Conservation (phyloP, 2,797 vertebrate genomes). For the Myotis daubentonii region DNA sequence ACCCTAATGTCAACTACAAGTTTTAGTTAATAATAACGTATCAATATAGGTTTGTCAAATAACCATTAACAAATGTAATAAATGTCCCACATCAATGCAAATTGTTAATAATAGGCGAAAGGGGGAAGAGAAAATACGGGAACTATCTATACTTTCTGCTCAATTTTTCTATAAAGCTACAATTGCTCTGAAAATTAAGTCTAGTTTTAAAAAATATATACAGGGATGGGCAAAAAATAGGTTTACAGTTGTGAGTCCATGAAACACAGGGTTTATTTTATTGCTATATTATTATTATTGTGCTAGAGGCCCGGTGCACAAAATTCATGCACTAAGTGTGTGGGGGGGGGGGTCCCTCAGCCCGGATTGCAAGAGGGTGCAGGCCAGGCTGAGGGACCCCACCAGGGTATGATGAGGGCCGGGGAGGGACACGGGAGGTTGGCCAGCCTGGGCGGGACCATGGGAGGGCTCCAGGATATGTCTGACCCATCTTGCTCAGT, state of each 20-base stretch:
- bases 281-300: neutral
- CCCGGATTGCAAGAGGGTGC: too few relatives aligned
- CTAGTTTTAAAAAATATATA: neutral
- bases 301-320: too few relatives aligned
- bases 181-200: conserved; percentile 16
- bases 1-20: neutral
- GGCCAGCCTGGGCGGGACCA: too few relatives aligned
- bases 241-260: neutral
- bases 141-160: neutral
- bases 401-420: too few relatives aligned
- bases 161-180: neutral
- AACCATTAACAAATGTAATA: neutral
- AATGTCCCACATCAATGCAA: neutral
- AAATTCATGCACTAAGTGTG: too few relatives aligned
- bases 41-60: neutral
- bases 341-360: too few relatives aligned
- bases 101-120: neutral
- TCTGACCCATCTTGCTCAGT: too few relatives aligned
- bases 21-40: conserved; percentile 20
- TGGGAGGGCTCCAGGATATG: too few relatives aligned
- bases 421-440: too few relatives aligned
- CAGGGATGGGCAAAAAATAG: neutral
- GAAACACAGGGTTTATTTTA: neutral
- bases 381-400: too few relatives aligned
- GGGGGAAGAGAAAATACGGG: neutral